Evolutionary conservation across 2,113 vertebrate species (phyloP).

Genomic region (Rana temporaria): DNA sequence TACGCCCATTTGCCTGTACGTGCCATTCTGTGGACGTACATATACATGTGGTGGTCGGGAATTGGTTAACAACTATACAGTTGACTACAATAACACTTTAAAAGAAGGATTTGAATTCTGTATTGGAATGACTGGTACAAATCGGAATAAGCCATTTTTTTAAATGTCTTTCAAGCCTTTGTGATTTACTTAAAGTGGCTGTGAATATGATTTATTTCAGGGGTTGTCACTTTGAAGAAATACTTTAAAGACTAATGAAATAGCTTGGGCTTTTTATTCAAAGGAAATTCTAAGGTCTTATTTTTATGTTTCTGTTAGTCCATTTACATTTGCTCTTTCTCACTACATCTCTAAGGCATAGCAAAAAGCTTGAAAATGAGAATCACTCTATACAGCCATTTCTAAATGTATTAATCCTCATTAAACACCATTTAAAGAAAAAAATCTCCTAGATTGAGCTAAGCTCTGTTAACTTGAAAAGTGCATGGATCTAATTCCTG

Average conservation of each 20-base stretch:
- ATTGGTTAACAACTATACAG: conserved; percentile 32
- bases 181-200: conserved; percentile 49
- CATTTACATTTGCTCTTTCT: neutral
- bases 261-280: conserved; percentile 23
- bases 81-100: conserved; percentile 53
- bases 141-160: conserved; percentile 54
- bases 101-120: conserved; percentile 49
- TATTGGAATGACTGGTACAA: conserved; percentile 39
- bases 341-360: conserved; percentile 22
- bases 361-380: conserved; percentile 26
- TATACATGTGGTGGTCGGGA: no score
- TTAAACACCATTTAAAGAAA: conserved; percentile 21
- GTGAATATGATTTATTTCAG: conserved; percentile 50
- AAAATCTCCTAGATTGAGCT: neutral
- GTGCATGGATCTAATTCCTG: neutral
- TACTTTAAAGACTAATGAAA: conserved; percentile 54
- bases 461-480: conserved; percentile 1
- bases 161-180: conserved; percentile 54
- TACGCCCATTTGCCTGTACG: no score
- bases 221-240: conserved; percentile 48
- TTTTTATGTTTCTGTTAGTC: neutral
- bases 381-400: neutral
- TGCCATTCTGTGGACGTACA: no score
- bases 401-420: conserved; percentile 5
- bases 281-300: conserved; percentile 27